These are phyloP conservation scores for Apis laboriosa DNA, from an alignment of 1,140 invertebrate genomes.

Conservation along the genomic window DNA sequence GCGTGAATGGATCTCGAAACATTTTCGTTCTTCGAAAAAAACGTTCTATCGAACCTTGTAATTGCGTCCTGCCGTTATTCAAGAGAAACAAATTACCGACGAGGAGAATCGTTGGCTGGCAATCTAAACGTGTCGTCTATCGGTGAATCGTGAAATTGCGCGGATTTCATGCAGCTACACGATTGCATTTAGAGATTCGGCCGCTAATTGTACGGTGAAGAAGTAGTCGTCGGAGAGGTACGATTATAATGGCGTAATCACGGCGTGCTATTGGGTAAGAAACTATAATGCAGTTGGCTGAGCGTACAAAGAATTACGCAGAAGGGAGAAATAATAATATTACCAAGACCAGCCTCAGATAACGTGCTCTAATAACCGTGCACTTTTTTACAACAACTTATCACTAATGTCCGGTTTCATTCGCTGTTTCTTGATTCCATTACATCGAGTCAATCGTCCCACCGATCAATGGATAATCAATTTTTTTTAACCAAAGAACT, in stretches of 20 bases:
- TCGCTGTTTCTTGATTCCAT: not conserved
- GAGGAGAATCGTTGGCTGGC: not conserved
- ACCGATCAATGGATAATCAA: not conserved
- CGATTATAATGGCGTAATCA: conserved; percentile 63
- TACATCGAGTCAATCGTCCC: not conserved
- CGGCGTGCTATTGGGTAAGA: conserved; percentile 48
- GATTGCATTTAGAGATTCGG: conserved; percentile 56
- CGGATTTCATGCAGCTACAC: conserved; percentile 47
- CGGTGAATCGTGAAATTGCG: conserved; percentile 57
- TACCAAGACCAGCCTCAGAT: conserved; percentile 1
- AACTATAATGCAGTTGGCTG: conserved; percentile 30
- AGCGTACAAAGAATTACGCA: conserved; percentile 29
- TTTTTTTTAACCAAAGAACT: not conserved
- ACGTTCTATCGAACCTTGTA: not conserved
- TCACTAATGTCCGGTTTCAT: conserved; percentile 37
- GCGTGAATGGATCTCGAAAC: too few relatives aligned
- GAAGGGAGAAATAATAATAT: conserved; percentile 47
- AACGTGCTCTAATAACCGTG: conserved; percentile 40
- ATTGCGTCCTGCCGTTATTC: conserved; percentile 17
- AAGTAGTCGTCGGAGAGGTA: conserved; percentile 51
- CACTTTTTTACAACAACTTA: not conserved
- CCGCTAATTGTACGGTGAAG: conserved; percentile 60
- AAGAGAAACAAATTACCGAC: conserved; percentile 21
- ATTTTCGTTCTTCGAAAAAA: not conserved
- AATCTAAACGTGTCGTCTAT: conserved; percentile 37